phyloP scores from a whole-genome alignment of 2,888 invertebrate species.

The Chrysomela aeneicollis region DNA sequence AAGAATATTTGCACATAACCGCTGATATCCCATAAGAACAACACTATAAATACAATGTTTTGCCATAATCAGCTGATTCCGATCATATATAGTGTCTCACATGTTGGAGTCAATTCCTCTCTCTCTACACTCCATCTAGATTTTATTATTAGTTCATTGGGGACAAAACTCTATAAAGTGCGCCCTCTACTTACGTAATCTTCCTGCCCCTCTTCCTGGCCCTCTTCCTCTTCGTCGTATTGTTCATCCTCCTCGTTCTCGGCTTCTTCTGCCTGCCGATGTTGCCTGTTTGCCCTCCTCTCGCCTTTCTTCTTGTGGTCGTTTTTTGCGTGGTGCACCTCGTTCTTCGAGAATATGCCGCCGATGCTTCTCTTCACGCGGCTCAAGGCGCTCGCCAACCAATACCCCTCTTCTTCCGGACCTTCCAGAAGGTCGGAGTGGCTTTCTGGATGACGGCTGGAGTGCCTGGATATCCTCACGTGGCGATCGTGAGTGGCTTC shows the following conservation, averaged over 20 bases:
- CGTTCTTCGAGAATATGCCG: slow-evolving; percentile 44
- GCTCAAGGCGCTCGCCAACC: slow-evolving; percentile 57
- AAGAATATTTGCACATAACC: too few species aligned
- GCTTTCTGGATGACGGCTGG: slow-evolving; percentile 31
- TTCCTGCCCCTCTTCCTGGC: slow-evolving; percentile 1
- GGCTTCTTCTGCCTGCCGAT: slow-evolving; percentile 38
- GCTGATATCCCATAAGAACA: too few species aligned
- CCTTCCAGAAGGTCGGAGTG: slow-evolving; percentile 56
- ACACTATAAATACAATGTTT: too few species aligned
- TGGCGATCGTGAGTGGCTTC: slow-evolving; percentile 48
- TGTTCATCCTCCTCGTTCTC: slow-evolving; percentile 12
- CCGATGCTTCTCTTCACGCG: slow-evolving; percentile 59
- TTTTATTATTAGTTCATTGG: too few species aligned
- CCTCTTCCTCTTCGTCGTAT: slow-evolving; percentile 22
- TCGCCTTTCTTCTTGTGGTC: slow-evolving; percentile 50
- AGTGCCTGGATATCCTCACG: slow-evolving; percentile 49
- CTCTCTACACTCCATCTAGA: too few species aligned
- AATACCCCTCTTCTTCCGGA: slow-evolving; percentile 51
- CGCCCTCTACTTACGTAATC: slow-evolving; percentile 17
- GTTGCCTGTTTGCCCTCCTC: slow-evolving; percentile 37
- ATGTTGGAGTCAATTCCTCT: too few species aligned
- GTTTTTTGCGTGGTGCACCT: slow-evolving; percentile 28
- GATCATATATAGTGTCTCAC: too few species aligned
- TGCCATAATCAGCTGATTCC: too few species aligned
- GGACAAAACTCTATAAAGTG: too few species aligned